Base-by-base conservation (phyloP, 35 echinoderm and acorn worm species). In the Eucidaris tribuloides region DNA sequence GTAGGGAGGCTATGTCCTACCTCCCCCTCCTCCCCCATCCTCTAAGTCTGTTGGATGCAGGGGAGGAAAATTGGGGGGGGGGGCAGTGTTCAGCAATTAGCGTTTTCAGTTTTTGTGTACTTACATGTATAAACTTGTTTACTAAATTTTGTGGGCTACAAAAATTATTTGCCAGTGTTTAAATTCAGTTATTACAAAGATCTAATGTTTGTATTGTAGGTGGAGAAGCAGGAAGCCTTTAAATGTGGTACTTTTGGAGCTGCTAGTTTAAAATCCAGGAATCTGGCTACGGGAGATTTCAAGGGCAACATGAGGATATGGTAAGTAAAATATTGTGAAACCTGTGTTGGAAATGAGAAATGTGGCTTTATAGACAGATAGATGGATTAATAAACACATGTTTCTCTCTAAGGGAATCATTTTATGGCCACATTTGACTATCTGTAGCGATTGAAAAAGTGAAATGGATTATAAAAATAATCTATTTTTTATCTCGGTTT, bases 231-330 rank as follows among this genome's bases (percentile, higher is more conserved):
- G 35, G 85, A 89, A 71, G 62, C 86, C 1, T 97, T 97, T 22
- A 84, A 83, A 66, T 97, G 94, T 86, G 94, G 94, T 15, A 97
- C 94, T 55, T 97, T 97, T 97, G 94, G 94, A 58, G 94, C 94
- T 46, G 79, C 85, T n/a, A 89, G 81, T 68, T 78, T 97, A 29
- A 80, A 89, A 56, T 86, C 92, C 42, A 78, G 90, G 36, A 78
- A 90, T 58, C 62, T 97, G 43, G 94, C 90, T 28, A 97, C 94
- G 2, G 93, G 93, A 37, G 93, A 96, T 55, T 96, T 96, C 77
- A 58, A 71, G 23, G 93, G 93, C 34, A 96, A 90, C 31, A 63
- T 96, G 44, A 83, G 72, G 71, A 96, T 96, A 78, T 96, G 93
- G 93, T 96, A 84, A 90, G 49, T 33, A 9, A 71, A 4, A 95